phyloP scores from a whole-genome alignment of 2,888 invertebrate genomes.

The Phortica okadai region DNA sequence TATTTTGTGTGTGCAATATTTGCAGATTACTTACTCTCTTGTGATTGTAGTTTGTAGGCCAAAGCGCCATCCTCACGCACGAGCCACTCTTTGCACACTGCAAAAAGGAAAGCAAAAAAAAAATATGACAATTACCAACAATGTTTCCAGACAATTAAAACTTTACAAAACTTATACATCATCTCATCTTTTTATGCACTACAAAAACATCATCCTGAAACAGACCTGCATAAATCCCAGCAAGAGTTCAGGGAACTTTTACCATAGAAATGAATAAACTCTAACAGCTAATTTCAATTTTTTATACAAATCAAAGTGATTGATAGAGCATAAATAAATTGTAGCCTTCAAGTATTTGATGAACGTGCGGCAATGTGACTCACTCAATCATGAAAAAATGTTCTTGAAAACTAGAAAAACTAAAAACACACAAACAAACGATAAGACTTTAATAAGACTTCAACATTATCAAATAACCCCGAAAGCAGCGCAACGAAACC shows the following conservation, averaged over 20 bases:
- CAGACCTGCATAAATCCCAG: background rate
- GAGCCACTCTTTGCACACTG: conserved; percentile 89
- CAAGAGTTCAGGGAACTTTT: conserved; percentile 1
- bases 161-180: background rate
- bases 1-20: conserved; percentile 7
- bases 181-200: background rate
- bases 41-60: conserved; percentile 87
- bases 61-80: conserved; percentile 90
- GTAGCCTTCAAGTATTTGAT: background rate
- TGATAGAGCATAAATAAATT: conserved; percentile 25
- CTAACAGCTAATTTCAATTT: conserved; percentile 3
- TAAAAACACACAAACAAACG: conserved; percentile 13
- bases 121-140: too few relatives aligned
- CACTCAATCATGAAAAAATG: background rate
- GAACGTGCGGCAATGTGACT: background rate
- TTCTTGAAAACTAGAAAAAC: conserved; percentile 15
- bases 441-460: conserved; percentile 29
- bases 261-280: background rate
- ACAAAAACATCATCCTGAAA: background rate
- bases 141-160: background rate
- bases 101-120: conserved; percentile 57
- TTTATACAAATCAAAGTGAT: conserved; percentile 9
- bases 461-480: conserved; percentile 13
- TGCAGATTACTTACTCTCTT: conserved; percentile 82
- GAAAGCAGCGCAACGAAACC: conserved; percentile 13